Conservation (phyloP, 2,797 vertebrate species). For the Megaceryle alcyon region DNA sequence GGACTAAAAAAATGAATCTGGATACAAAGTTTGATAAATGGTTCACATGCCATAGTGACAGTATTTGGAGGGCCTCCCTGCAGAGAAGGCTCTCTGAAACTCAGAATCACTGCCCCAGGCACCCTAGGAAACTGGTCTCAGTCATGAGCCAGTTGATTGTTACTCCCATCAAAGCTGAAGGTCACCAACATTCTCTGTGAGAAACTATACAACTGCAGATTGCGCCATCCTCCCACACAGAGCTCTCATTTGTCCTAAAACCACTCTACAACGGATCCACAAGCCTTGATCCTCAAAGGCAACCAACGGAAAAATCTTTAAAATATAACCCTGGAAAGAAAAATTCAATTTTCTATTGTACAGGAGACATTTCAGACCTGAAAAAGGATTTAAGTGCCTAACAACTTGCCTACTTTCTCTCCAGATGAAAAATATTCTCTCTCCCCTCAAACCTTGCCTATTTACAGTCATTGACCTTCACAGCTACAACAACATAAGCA, state of each 20-base stretch:
- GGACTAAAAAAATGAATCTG: not conserved
- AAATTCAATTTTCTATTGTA: not conserved
- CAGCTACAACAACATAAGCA: not conserved
- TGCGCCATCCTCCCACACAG: not conserved
- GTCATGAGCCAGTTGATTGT: not conserved
- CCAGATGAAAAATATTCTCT: not conserved
- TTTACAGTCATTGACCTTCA: constrained; percentile 9
- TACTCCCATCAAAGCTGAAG: not conserved
- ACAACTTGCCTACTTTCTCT: not conserved
- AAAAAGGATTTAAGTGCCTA: not conserved
- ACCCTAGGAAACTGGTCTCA: not conserved
- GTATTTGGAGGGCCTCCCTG: not conserved
- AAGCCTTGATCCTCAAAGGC: not conserved
- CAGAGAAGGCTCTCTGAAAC: not conserved
- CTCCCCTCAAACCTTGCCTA: not conserved
- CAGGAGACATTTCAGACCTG: not conserved
- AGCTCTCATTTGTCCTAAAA: constrained; percentile 1
- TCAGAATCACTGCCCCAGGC: not conserved
- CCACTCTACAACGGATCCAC: not conserved
- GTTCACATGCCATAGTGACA: not conserved
- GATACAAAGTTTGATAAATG: not conserved
- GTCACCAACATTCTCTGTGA: not conserved
- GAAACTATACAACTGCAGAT: not conserved
- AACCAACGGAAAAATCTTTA: constrained; percentile 3
- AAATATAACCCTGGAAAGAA: not conserved